Percentiles rank a stretch among this genome's conserved stretches.
Evolutionary conservation across 2,888 invertebrate species (phyloP).

Genomic region (Daptonema setosum): DNA sequence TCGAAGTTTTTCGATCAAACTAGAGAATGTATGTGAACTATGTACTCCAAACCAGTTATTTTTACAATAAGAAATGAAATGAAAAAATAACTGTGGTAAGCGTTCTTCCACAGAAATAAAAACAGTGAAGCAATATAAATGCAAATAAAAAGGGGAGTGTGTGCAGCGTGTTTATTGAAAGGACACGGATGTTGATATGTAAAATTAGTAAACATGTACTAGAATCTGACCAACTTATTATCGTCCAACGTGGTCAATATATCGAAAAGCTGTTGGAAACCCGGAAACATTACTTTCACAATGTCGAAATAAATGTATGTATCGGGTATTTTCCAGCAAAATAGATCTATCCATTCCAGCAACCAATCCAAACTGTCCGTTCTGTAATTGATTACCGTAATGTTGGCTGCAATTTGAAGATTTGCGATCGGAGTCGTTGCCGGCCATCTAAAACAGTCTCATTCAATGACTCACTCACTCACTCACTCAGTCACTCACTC

Average conservation of each 20-base stretch:
- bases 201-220: no score
- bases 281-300: not conserved
- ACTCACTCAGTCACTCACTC: not conserved
- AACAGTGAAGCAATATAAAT: no score
- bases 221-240: no score
- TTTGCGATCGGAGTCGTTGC: not conserved
- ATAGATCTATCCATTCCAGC: not conserved
- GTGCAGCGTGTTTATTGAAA: no score
- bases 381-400: not conserved
- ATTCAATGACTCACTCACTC: not conserved
- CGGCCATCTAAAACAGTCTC: not conserved
- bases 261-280: not conserved
- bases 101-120: no score
- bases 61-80: not conserved
- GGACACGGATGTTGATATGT: no score
- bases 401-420: not conserved
- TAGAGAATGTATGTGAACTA: no score
- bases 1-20: not conserved
- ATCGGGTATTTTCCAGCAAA: not conserved
- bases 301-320: not conserved
- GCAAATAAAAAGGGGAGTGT: no score
- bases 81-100: not conserved
- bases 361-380: constrained; percentile 23
- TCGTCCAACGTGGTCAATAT: not conserved
- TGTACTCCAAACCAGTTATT: not conserved